phyloP scores from a whole-genome alignment of 2,888 invertebrate genomes.

The Rhagophthalmus giganteus region DNA sequence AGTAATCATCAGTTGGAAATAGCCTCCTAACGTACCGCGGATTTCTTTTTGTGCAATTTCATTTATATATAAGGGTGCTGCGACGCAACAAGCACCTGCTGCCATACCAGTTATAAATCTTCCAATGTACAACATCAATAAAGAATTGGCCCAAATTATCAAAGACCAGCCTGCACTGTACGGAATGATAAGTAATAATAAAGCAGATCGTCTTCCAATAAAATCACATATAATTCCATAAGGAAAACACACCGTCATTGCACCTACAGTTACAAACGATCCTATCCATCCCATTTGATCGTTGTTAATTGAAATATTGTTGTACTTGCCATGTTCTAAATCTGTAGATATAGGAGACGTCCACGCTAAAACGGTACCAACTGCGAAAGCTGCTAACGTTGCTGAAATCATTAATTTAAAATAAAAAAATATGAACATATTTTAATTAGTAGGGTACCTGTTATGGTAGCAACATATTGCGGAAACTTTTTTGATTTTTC shows the following conservation, averaged over 20 bases:
- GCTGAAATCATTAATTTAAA: conserved; percentile 1
- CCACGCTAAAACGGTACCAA: conserved; percentile 76
- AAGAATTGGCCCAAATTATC: conserved; percentile 66
- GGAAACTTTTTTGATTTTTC: conserved; percentile 55
- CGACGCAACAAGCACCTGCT: conserved; percentile 78
- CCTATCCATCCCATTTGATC: conserved; percentile 69
- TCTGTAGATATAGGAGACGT: conserved; percentile 64
- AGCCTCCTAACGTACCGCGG: conserved; percentile 80
- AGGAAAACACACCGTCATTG: conserved; percentile 69
- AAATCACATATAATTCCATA: conserved; percentile 68
- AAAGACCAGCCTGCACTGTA: conserved; percentile 72
- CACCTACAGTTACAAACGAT: conserved; percentile 69
- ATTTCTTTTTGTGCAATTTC: conserved; percentile 81
- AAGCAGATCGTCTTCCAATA: conserved; percentile 69
- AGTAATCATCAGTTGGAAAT: conserved; percentile 85
- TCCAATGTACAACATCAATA: conserved; percentile 63
- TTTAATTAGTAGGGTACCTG: conserved; percentile 54
- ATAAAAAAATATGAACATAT: conserved; percentile 1
- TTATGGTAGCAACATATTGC: conserved; percentile 67
- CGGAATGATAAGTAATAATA: conserved; percentile 64
- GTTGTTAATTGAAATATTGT: conserved; percentile 56
- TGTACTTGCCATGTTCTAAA: conserved; percentile 56
- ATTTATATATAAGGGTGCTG: conserved; percentile 77
- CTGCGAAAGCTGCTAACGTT: conserved; percentile 70
- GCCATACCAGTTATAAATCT: conserved; percentile 70